phyloP scores from a whole-genome alignment of 2,888 invertebrate genomes.

The Cephonodes hylas region DNA sequence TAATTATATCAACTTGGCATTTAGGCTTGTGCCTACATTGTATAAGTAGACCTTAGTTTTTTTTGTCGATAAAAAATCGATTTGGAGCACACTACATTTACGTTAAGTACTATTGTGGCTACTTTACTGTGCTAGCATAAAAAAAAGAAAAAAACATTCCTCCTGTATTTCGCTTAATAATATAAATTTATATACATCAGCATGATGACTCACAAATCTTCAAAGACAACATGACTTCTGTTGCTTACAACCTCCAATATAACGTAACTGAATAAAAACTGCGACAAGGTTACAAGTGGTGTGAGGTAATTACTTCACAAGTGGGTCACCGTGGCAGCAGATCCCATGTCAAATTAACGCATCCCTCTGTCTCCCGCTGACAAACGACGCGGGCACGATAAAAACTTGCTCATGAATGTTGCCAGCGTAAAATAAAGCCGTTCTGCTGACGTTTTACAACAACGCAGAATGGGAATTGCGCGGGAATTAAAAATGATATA shows the following conservation, averaged over 20 bases:
- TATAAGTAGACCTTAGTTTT: no score
- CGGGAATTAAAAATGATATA: conserved; percentile 1
- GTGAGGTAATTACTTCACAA: conserved; percentile 55
- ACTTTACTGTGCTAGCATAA: no score
- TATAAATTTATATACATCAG: no score
- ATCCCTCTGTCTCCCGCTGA: conserved; percentile 67
- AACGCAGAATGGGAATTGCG: conserved; percentile 3
- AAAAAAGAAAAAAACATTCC: no score
- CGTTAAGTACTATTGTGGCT: no score
- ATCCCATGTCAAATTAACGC: conserved; percentile 80
- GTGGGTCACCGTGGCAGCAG: conserved; percentile 63
- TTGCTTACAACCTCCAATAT: conserved; percentile 17
- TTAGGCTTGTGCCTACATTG: no score
- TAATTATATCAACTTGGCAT: no score
- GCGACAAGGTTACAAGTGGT: conserved; percentile 49
- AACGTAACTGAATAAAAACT: conserved; percentile 8
- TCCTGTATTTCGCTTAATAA: no score
- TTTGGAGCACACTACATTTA: no score
- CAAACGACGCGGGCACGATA: conserved; percentile 69
- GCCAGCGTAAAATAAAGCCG: conserved; percentile 6
- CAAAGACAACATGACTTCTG: no score
- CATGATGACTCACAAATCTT: no score
- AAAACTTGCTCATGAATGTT: conserved; percentile 33
- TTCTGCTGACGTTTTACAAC: conserved; percentile 5
- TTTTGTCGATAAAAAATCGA: no score